Percentiles rank a stretch among this genome's conserved stretches.
Evolutionary conservation across 2,113 vertebrate species (phyloP).

Genomic region (Grallaria varia): DNA sequence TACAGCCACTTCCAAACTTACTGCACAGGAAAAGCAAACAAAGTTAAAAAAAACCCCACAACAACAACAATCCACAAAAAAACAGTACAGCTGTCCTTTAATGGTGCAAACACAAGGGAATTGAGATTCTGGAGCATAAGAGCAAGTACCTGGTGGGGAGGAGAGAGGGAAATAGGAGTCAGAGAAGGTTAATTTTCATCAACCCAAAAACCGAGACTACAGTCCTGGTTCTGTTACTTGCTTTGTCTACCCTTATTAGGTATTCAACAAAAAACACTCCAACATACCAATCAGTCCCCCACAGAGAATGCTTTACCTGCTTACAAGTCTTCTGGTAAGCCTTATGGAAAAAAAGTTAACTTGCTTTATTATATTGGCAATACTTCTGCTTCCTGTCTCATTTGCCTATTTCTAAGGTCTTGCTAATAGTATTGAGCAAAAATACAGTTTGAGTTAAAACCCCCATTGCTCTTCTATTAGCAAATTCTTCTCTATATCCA

Average conservation of each 20-base stretch:
- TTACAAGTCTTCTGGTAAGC: background rate
- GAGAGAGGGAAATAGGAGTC: fast-evolving
- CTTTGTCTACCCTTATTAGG: background rate
- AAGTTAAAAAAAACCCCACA: background rate
- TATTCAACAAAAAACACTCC: background rate
- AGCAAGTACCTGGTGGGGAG: background rate
- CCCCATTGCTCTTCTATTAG: background rate
- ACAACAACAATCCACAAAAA: background rate
- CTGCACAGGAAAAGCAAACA: background rate
- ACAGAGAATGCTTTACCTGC: background rate
- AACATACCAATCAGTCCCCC: background rate
- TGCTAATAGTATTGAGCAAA: background rate
- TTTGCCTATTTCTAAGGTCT: background rate
- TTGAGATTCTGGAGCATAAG: background rate
- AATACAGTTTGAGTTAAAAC: background rate
- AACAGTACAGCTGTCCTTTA: background rate
- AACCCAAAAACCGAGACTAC: background rate
- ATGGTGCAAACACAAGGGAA: background rate
- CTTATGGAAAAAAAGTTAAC: background rate
- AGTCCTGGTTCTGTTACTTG: background rate
- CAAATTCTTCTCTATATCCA: background rate
- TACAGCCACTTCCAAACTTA: background rate
- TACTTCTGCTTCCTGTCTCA: background rate
- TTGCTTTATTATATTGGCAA: background rate
- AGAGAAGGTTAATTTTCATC: background rate